phyloP scores from a whole-genome alignment of 2,113 vertebrate species.

The Etia nguti region DNA sequence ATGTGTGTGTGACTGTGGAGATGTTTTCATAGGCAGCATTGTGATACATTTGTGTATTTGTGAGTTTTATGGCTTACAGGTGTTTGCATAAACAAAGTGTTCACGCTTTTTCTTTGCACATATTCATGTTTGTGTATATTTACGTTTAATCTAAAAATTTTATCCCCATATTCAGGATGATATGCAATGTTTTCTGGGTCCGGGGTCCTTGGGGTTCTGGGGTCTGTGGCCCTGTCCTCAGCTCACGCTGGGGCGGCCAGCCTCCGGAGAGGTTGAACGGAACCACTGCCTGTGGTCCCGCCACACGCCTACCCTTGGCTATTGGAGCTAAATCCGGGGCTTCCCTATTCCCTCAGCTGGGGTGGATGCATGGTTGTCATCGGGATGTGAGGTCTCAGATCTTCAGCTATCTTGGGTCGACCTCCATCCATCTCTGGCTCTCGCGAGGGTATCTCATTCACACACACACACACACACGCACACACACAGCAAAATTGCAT shows the following conservation, averaged over 20 bases:
- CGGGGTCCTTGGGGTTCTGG: background rate
- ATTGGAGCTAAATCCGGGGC: background rate
- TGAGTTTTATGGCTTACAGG: background rate
- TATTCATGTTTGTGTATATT: background rate
- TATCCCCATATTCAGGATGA: background rate
- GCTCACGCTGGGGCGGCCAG: background rate
- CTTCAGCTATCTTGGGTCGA: background rate
- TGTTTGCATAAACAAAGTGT: background rate
- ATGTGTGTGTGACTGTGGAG: background rate
- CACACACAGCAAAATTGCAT: background rate
- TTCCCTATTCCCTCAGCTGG: background rate
- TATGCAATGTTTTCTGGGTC: background rate
- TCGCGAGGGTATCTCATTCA: accelerated
- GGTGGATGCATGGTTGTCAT: background rate
- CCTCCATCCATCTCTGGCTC: background rate
- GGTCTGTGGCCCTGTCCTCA: background rate
- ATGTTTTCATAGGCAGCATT: background rate
- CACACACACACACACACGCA: background rate
- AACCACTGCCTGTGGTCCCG: accelerated
- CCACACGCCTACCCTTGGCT: background rate
- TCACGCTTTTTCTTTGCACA: background rate
- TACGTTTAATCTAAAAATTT: background rate
- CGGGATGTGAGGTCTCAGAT: background rate
- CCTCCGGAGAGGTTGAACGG: background rate
- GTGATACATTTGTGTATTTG: background rate